A percentile compares a stretch with the other conserved stretches of the same genome.
Evolutionary conservation across 2,113 vertebrate species (phyloP).

Genomic region (Rhinolophus sinicus): DNA sequence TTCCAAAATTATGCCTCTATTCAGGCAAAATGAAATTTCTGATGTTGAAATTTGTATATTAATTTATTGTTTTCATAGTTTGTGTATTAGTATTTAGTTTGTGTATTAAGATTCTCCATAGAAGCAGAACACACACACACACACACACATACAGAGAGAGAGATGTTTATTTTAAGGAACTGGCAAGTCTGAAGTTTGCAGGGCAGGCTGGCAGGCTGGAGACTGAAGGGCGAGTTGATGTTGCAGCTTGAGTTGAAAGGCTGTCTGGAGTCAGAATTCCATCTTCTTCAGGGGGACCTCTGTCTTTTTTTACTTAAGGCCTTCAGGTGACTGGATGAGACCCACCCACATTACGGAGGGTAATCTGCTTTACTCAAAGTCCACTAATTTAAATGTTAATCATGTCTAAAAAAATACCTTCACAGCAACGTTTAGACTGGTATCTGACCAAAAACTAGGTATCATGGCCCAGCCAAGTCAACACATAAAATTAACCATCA

Average conservation of each 20-base stretch:
- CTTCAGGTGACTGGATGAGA: neutral
- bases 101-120: neutral
- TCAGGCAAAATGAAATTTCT: slow-evolving; percentile 64
- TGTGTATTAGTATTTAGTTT: neutral
- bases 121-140: neutral
- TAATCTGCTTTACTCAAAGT: neutral
- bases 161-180: neutral
- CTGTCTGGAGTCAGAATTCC: neutral
- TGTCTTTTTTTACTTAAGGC: neutral
- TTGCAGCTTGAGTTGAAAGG: neutral
- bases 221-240: neutral
- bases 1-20: slow-evolving; percentile 19
- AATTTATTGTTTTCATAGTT: slow-evolving; percentile 26
- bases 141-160: neutral
- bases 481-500: neutral
- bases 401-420: slow-evolving; percentile 7
- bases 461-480: neutral
- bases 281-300: neutral
- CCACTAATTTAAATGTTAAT: neutral
- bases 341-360: neutral
- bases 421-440: neutral
- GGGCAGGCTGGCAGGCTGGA: neutral
- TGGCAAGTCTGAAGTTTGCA: neutral
- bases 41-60: slow-evolving; percentile 47
- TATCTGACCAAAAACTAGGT: neutral